Conservation (phyloP, 2,797 vertebrate species). For the Tragelaphus oryx region DNA sequence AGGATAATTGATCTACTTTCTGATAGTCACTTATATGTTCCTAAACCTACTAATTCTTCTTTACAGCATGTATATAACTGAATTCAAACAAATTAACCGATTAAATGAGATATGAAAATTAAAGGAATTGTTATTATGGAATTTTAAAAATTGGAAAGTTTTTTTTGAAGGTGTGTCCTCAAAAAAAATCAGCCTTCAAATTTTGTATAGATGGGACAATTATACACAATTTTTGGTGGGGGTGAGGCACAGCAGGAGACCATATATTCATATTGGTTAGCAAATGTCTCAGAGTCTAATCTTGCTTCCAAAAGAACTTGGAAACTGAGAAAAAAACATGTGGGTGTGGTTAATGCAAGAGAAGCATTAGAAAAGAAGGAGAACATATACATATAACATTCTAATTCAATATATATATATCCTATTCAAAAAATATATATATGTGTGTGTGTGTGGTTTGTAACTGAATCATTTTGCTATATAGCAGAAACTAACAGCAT, state of each 20-base stretch:
- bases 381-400: neutral
- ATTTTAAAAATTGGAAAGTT: neutral
- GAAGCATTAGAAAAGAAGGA: neutral
- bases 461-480: neutral
- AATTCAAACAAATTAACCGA: constrained; percentile 12
- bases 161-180: neutral
- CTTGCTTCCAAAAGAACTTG: neutral
- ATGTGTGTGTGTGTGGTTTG: neutral
- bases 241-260: neutral
- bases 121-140: neutral
- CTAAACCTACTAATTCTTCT: neutral
- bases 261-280: neutral
- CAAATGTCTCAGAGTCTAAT: neutral
- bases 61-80: neutral
- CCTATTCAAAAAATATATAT: neutral
- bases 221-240: neutral
- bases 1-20: neutral
- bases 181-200: neutral
- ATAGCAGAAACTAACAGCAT: neutral
- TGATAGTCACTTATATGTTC: neutral
- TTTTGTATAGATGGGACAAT: neutral
- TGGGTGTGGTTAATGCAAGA: neutral
- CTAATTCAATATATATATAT: neutral
- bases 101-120: neutral
- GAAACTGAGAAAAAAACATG: neutral